These are phyloP conservation scores for Passer domesticus DNA, from an alignment of 2,113 vertebrate species.

Conservation along the genomic window DNA sequence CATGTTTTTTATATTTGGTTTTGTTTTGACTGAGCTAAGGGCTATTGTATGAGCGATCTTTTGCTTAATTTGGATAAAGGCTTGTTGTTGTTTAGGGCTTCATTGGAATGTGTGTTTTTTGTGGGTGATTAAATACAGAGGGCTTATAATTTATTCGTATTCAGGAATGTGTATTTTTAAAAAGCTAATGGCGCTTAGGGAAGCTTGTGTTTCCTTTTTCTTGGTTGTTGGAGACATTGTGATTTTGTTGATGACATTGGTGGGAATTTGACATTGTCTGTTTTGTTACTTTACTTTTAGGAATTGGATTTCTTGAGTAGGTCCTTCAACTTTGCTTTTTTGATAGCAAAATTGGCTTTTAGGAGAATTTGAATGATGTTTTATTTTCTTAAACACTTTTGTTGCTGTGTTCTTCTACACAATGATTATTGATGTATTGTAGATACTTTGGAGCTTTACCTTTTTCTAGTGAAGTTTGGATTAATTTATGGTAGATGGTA, in stretches of 20 bases:
- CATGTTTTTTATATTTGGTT: too few species aligned
- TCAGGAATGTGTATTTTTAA: too few species aligned
- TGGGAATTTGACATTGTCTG: not conserved
- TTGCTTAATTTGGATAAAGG: too few species aligned
- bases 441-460: not conserved
- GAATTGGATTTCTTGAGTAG: not conserved
- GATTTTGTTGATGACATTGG: not conserved
- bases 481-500: not conserved
- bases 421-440: not conserved
- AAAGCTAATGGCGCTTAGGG: not conserved
- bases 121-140: too few species aligned
- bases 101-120: too few species aligned
- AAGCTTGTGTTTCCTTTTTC: not conserved
- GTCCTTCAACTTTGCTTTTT: not conserved
- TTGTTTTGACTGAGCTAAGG: too few species aligned
- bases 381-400: not conserved
- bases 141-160: too few species aligned
- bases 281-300: not conserved
- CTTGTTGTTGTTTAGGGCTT: too few species aligned
- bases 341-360: not conserved
- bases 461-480: not conserved
- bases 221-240: not conserved
- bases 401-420: not conserved
- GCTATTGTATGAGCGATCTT: too few species aligned
- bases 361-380: not conserved